These are phyloP conservation scores for Yponomeuta evonymella DNA, from an alignment of 2,888 invertebrate species.

Conservation along the genomic window DNA sequence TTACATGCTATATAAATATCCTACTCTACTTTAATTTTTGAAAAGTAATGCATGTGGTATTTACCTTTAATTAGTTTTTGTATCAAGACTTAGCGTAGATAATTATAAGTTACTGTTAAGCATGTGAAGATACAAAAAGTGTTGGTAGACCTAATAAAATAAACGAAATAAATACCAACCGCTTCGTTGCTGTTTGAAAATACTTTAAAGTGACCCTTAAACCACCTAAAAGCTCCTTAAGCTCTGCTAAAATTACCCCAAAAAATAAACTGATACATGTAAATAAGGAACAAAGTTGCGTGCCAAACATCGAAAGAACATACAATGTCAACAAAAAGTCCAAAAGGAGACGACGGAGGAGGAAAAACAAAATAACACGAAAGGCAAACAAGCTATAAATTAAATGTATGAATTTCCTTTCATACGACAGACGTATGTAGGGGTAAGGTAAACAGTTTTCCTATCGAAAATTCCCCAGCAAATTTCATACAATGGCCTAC, in stretches of 20 bases:
- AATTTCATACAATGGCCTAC: constrained; percentile 53
- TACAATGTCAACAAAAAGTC: not conserved
- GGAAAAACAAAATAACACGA: constrained; percentile 12
- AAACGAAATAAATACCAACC: too few relatives aligned
- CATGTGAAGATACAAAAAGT: too few relatives aligned
- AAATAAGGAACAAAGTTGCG: constrained; percentile 10
- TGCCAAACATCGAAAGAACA: constrained; percentile 1
- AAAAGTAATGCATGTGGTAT: too few relatives aligned
- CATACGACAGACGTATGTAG: constrained; percentile 17
- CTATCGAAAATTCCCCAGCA: constrained; percentile 28
- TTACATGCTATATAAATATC: too few relatives aligned
- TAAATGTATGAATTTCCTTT: constrained; percentile 20
- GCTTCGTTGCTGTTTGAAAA: too few relatives aligned
- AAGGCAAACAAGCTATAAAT: constrained; percentile 30
- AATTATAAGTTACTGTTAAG: too few relatives aligned
- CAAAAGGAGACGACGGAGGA: not conserved
- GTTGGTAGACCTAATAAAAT: too few relatives aligned
- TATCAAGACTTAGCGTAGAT: too few relatives aligned
- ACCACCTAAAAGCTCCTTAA: too few relatives aligned
- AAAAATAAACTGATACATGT: not conserved
- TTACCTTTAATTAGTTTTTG: too few relatives aligned
- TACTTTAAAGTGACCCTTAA: too few relatives aligned
- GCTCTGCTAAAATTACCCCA: constrained; percentile 13
- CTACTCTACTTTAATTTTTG: too few relatives aligned
- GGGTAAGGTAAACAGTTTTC: constrained; percentile 52